phyloP scores from a whole-genome alignment of 2,113 vertebrate genomes.

The Australoheros scitulus region DNA sequence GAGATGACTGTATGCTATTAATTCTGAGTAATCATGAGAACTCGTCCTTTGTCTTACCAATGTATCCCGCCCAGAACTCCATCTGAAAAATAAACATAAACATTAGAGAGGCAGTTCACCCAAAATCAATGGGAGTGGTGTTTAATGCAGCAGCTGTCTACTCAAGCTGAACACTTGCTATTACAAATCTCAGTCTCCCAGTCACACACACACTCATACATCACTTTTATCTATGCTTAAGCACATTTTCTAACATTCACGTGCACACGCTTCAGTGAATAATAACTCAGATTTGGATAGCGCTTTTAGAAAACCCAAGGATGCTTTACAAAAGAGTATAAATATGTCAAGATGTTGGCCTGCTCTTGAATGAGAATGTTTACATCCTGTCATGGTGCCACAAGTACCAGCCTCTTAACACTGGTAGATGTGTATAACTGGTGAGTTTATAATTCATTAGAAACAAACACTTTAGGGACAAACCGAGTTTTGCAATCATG shows the following conservation, averaged over 20 bases:
- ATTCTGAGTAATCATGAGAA: neutral
- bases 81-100: conserved; percentile 52
- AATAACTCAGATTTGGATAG: too few species aligned
- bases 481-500: neutral
- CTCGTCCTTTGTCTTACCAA: conserved; percentile 45
- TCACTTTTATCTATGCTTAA: too few species aligned
- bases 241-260: too few species aligned
- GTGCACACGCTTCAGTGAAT: too few species aligned
- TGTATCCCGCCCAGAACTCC: conserved; percentile 65
- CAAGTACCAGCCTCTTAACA: neutral
- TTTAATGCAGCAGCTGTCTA: too few species aligned
- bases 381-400: neutral
- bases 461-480: too few species aligned
- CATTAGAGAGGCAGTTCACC: neutral
- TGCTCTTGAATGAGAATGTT: neutral
- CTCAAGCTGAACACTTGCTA: too few species aligned
- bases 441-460: too few species aligned
- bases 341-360: neutral
- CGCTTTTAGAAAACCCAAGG: too few species aligned
- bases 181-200: too few species aligned
- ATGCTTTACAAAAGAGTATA: too few species aligned
- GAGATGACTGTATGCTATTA: neutral
- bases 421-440: neutral
- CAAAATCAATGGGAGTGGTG: neutral
- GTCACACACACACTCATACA: too few species aligned